Base-by-base conservation (phyloP, 2,113 vertebrate genomes). In the Brachyhypopomus gauderio region DNA sequence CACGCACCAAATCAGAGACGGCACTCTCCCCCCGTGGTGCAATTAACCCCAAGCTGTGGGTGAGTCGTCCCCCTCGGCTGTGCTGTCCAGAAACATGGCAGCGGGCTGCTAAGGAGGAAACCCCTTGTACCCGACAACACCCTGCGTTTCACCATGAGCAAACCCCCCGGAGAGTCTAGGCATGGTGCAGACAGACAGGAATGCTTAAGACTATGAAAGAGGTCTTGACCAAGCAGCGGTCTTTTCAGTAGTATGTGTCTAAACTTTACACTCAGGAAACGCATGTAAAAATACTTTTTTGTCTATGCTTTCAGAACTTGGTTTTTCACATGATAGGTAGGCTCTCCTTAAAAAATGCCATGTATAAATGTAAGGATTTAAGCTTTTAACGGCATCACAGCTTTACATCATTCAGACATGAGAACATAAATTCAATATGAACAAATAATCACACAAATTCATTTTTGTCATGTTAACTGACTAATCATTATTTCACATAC, bases 11-110 rank as follows among this genome's bases (percentile, higher is more conserved):
- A 88, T 77, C 22, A 69, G 73, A 77, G 72, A 59, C 48, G 78
- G 75, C 30, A 38, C 89, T 86, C 87, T 78, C 77, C 79, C 79
- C 84, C 84, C 74, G 62, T 80, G 52, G 74, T 72, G 77, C 78
- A 81, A 87, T 89, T 85, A 87, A 84, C 76, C 81, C 58, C 72
- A 78, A 69, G 78, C 85, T 69, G 75, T 75, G 85, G 79, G 72
- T 75, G 52, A 81, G 71, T 84, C 19, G 38, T 30, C 58, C 41
- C 62, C 69, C 55, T 67, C 83, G 85, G 64, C 58, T 55, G 60
- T 22, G 48, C 67, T 81, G 78, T 64, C 75, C 73, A 78, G 81
- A 85, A 78, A 81, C 79, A 85, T 56, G 55, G 41, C 85, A 75
- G 67, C 58, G 66, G 77, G 52, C 64, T 75, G 55, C 77, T 77